A percentile compares a stretch with the other conserved stretches of the same genome.
Conservation (phyloP, 2,797 vertebrate species). For the Crypturellus tataupa region DNA sequence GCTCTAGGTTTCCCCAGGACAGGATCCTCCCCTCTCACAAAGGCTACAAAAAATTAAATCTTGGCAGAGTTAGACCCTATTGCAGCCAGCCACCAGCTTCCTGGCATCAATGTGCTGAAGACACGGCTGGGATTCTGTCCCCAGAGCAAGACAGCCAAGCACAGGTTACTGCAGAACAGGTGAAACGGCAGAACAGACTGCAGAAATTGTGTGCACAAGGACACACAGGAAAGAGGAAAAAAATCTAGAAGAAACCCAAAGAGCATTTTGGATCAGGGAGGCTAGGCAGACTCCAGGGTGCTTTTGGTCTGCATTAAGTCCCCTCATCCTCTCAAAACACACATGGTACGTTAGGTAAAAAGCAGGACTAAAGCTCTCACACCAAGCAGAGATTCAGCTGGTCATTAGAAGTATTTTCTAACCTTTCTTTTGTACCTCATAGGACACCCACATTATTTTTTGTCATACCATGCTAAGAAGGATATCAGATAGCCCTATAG, state of each 20-base stretch:
- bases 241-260: not conserved
- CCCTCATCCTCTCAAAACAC: not conserved
- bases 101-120: accelerated
- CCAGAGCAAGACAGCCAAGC: not conserved
- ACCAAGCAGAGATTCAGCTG: accelerated
- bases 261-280: not conserved
- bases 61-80: not conserved
- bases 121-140: not conserved
- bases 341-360: accelerated
- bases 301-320: not conserved
- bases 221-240: not conserved
- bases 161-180: not conserved
- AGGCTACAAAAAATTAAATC: not conserved
- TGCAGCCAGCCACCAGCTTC: not conserved
- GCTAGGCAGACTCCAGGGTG: not conserved
- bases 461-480: accelerated
- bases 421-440: not conserved
- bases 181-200: not conserved
- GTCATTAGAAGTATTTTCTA: not conserved
- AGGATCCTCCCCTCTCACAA: not conserved
- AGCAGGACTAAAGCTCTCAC: not conserved
- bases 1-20: not conserved
- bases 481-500: not conserved
- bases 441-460: accelerated
- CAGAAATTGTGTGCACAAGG: not conserved